These are phyloP conservation scores for Scomberomorus guttatus DNA, from an alignment of 2,797 vertebrate species.

Conservation along the genomic window DNA sequence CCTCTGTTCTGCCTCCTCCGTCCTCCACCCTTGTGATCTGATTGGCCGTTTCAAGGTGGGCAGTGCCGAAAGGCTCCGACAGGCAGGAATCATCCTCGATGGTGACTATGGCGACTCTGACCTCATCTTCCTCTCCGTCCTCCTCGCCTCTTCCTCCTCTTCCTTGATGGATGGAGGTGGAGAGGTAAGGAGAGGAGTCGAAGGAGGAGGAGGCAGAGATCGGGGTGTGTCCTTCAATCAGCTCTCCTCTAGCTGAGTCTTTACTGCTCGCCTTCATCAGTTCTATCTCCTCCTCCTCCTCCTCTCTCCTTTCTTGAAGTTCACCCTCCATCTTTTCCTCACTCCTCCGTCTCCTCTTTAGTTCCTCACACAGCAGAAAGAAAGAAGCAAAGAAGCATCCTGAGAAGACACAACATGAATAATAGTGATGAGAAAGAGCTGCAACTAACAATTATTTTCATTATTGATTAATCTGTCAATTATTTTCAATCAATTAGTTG, in stretches of 20 bases:
- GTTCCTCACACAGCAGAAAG: conserved; percentile 24
- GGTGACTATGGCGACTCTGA: conserved; percentile 57
- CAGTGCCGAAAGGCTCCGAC: conserved; percentile 55
- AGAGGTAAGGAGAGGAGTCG: conserved; percentile 49
- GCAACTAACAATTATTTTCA: too few species aligned
- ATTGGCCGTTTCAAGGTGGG: conserved; percentile 39
- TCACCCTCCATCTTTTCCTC: conserved; percentile 32
- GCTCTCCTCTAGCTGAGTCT: neutral
- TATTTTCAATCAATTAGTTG: too few species aligned
- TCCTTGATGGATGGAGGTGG: conserved; percentile 29
- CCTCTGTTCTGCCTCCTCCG: fast-evolving
- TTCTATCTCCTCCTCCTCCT: neutral
- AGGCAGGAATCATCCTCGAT: conserved; percentile 68
- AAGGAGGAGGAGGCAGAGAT: conserved; percentile 57
- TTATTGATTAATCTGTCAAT: too few species aligned
- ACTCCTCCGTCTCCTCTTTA: neutral
- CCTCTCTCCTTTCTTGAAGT: conserved; percentile 7
- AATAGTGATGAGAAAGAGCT: too few species aligned
- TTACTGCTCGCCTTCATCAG: neutral
- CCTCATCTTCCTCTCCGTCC: conserved; percentile 52
- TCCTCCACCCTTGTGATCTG: neutral
- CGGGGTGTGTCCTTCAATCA: conserved; percentile 31
- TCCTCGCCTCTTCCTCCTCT: neutral
- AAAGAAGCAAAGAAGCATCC: conserved; percentile 23
- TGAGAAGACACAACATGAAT: neutral